Evolutionary conservation across 1,140 invertebrate genomes (phyloP), one percentile per base, ranked within the genome.

Genomic region (Acyrthosiphon pisum): DNA sequence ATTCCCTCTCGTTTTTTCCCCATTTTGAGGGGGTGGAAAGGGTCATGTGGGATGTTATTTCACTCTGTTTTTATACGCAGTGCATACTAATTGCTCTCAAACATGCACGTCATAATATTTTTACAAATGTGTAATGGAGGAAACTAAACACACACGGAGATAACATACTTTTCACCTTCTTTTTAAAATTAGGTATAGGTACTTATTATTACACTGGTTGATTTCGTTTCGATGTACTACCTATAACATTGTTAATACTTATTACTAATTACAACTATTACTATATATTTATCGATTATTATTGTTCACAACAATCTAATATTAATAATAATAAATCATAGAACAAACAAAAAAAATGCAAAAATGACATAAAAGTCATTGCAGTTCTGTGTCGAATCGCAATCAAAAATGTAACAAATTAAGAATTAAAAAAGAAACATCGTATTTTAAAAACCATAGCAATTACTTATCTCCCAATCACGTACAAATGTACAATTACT

Each of bases 51-150:
- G 46, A 92, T 92, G 46, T 83, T 92, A 84, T 92, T 92, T 53
- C 50, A 81, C 60, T 76, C 60, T 18, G 91, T 76, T 83, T 76
- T 91, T 81, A 91, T 81, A 92, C 26, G n/a, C 41, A 50, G 46
- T 46, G 46, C 35, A 84, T 84, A 92, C 48, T 92, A 92, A 92
- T 92, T 92, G 48, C 91, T 53, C 35, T 92, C 35, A 18, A 50
- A 84, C 76, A 92, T 92, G 91, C 76, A 92, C 48, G 46, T 92
- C 35, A 84, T 44, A 92, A 84, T 56, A 92, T 56, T 92, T 50
- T 41, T 92, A 41, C 44, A 83, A 37, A 35, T 8, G 22, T 90
- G 23, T 60, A 60, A 90, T 41, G 44, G 35, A 90, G 26, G 6
- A 90, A 60, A 90, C 53, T 22, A 48, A 50, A 50, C 30, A 48